These are phyloP conservation scores for Epinephelus cyanopodus DNA, from an alignment of 2,113 vertebrate species.

Conservation along the genomic window DNA sequence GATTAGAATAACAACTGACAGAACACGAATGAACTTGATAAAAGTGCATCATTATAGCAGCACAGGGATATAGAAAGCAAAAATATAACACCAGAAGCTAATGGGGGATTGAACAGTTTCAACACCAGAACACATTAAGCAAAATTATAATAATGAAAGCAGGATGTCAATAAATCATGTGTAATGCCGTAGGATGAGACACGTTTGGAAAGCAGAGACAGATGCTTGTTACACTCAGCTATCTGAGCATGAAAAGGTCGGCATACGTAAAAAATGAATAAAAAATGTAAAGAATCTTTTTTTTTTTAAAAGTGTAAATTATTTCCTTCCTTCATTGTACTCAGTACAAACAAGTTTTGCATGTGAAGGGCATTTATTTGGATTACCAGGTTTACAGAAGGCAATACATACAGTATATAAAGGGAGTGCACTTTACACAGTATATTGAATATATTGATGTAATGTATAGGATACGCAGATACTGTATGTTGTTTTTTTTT, in stretches of 20 bases:
- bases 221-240: neutral
- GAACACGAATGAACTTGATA: neutral
- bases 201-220: neutral
- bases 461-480: neutral
- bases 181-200: neutral
- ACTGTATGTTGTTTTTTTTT: neutral
- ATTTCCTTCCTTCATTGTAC: neutral
- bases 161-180: neutral
- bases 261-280: neutral
- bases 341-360: neutral
- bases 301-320: neutral
- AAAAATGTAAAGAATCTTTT: neutral
- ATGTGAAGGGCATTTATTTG: neutral
- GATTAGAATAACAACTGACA: neutral
- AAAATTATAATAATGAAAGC: conserved; percentile 2
- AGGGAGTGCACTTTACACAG: neutral
- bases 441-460: neutral
- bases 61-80: neutral
- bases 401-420: neutral
- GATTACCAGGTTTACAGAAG: neutral
- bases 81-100: neutral
- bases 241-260: neutral
- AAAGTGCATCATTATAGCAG: neutral
- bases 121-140: neutral
- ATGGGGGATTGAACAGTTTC: neutral